A percentile compares a stretch with the other conserved stretches of the same genome.
Evolutionary conservation across 2,888 invertebrate species (phyloP).

Genomic region (Rhagonycha lutea): DNA sequence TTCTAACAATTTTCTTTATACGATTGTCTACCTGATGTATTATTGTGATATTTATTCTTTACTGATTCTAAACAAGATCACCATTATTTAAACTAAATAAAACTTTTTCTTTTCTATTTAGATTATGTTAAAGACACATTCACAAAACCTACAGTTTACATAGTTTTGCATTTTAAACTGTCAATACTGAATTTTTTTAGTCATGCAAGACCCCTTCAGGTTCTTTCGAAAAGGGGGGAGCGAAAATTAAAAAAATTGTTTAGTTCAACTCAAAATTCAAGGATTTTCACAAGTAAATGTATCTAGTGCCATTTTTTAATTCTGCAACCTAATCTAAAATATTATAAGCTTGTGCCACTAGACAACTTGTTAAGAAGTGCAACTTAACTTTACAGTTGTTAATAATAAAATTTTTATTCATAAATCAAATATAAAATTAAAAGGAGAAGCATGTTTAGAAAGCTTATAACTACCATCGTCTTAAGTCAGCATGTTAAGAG

Average conservation of each 20-base stretch:
- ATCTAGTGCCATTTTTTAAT: neutral
- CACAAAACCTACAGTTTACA: neutral
- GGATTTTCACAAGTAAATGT: neutral
- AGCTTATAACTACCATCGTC: neutral
- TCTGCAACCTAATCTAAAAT: neutral
- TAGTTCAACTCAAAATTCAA: neutral
- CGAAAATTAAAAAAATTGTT: neutral
- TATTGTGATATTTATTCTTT: conserved; percentile 22
- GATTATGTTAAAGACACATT: neutral
- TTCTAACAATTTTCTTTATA: conserved; percentile 27
- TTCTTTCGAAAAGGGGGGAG: neutral
- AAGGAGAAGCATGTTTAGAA: neutral
- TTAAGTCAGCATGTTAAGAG: neutral
- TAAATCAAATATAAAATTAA: neutral
- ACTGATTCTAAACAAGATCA: conserved; percentile 3
- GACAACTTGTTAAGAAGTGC: neutral
- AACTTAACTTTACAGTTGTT: neutral
- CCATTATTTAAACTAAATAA: conserved; percentile 36
- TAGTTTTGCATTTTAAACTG: neutral
- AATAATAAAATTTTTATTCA: neutral
- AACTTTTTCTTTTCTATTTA: conserved; percentile 18
- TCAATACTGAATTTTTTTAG: neutral
- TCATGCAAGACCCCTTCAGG: neutral
- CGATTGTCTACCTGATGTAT: conserved; percentile 44
- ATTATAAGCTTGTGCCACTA: neutral